phyloP scores from a whole-genome alignment of 2,797 vertebrate species.

The Tympanoctomys barrerae region DNA sequence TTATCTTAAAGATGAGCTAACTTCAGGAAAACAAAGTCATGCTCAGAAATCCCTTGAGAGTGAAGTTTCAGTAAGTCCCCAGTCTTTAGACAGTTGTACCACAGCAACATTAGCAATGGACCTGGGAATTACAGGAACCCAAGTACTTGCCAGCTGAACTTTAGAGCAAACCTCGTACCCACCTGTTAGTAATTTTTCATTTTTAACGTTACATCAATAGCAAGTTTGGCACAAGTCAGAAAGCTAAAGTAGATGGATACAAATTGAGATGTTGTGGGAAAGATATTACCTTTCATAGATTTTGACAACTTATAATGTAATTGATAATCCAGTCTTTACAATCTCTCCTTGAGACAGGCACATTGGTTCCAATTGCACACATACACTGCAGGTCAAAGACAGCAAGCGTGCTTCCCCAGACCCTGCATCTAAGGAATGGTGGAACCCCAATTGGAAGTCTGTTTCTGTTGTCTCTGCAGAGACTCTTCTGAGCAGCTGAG shows the following conservation, averaged over 20 bases:
- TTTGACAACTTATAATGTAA: neutral
- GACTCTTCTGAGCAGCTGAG: neutral
- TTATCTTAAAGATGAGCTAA: neutral
- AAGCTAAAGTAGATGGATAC: conserved; percentile 6
- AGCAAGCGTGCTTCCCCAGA: neutral
- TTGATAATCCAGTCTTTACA: neutral
- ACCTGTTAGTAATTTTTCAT: neutral
- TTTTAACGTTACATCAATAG: neutral
- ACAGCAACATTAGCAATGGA: neutral
- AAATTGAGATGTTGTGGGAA: neutral
- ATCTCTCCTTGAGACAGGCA: neutral
- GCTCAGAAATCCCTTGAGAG: conserved; percentile 1
- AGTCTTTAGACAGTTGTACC: neutral
- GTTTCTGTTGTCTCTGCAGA: neutral
- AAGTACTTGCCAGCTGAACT: neutral
- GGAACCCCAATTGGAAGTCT: neutral
- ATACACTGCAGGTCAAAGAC: neutral
- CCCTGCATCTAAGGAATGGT: neutral
- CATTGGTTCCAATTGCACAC: neutral
- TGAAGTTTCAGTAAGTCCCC: neutral
- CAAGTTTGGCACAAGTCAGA: neutral
- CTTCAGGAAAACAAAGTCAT: conserved; percentile 36
- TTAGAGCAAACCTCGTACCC: neutral
- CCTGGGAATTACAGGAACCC: neutral
- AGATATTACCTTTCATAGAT: neutral